These are phyloP conservation scores for Drosophila subobscura DNA, from an alignment of 1,140 invertebrate species.

Conservation along the genomic window DNA sequence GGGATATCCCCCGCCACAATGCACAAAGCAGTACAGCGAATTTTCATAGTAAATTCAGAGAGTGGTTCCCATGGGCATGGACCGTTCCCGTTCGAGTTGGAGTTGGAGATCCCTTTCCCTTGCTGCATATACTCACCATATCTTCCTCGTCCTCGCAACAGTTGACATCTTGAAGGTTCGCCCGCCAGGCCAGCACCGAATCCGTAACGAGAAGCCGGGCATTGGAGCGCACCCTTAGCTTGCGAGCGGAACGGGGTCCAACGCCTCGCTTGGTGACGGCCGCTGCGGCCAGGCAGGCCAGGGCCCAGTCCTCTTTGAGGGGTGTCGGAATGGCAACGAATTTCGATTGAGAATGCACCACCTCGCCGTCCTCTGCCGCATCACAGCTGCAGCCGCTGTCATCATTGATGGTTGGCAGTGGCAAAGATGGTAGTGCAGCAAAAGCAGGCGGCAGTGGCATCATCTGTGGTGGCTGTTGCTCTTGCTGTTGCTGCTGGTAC, in stretches of 20 bases:
- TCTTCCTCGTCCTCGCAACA: slow-evolving; percentile 82
- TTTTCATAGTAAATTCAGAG: slow-evolving; percentile 11
- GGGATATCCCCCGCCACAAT: neutral
- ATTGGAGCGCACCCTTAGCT: slow-evolving; percentile 62
- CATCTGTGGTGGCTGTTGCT: neutral
- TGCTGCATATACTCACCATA: slow-evolving; percentile 65
- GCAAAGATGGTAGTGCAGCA: neutral
- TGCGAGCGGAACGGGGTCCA: slow-evolving; percentile 46
- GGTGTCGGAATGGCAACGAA: slow-evolving; percentile 39
- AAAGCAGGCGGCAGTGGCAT: neutral
- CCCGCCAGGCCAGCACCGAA: slow-evolving; percentile 76
- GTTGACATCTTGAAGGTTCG: slow-evolving; percentile 60
- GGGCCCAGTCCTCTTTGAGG: slow-evolving; percentile 61
- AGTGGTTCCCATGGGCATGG: slow-evolving; percentile 1
- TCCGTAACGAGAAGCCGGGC: slow-evolving; percentile 49
- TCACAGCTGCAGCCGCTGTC: slow-evolving; percentile 69
- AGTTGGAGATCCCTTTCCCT: too few species aligned
- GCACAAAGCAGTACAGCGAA: slow-evolving; percentile 12
- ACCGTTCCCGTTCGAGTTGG: too few species aligned
- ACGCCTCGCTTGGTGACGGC: slow-evolving; percentile 56
- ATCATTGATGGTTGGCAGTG: slow-evolving; percentile 33
- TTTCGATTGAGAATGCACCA: slow-evolving; percentile 3
- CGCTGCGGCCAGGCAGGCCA: slow-evolving; percentile 57
- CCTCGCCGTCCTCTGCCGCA: slow-evolving; percentile 39
- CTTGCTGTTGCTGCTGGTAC: neutral